phyloP scores from a whole-genome alignment of 2,888 invertebrate species.

The Amphipyra berbera region DNA sequence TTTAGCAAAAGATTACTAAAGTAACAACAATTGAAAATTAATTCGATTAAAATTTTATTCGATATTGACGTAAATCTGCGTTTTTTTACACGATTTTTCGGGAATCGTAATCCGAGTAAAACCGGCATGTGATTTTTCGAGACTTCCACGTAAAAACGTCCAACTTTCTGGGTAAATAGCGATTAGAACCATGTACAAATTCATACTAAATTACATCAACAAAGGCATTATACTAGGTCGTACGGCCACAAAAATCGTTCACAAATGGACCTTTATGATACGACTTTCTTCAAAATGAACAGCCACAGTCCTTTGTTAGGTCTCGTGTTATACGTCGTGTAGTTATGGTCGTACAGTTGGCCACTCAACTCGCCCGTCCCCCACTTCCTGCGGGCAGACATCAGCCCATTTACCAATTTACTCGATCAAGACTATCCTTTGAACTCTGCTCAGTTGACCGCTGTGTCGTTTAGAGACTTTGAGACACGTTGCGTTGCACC shows the following conservation, averaged over 20 bases:
- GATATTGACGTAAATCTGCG: too few relatives aligned
- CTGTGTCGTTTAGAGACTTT: constrained; percentile 40
- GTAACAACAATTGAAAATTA: too few relatives aligned
- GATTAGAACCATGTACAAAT: not conserved
- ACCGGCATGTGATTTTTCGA: too few relatives aligned
- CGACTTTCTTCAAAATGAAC: constrained; percentile 34
- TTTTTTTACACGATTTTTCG: too few relatives aligned
- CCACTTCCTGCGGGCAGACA: constrained; percentile 77
- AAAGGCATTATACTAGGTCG: too few relatives aligned
- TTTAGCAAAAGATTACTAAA: too few relatives aligned
- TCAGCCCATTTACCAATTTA: constrained; percentile 81
- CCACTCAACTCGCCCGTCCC: constrained; percentile 62
- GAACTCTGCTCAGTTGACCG: constrained; percentile 54
- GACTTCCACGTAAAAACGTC: too few relatives aligned
- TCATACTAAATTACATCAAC: too few relatives aligned
- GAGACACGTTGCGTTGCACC: constrained; percentile 3
- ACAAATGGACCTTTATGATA: not conserved
- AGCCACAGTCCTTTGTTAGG: constrained; percentile 12
- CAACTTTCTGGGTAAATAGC: too few relatives aligned
- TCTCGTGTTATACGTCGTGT: constrained; percentile 12
- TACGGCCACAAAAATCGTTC: constrained; percentile 1
- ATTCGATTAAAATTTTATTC: too few relatives aligned
- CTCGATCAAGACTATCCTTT: constrained; percentile 71
- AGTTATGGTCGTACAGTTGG: constrained; percentile 39
- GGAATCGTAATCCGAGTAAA: too few relatives aligned